phyloP scores from a whole-genome alignment of 2,797 vertebrate genomes.

The Philypnodon macrostomus region DNA sequence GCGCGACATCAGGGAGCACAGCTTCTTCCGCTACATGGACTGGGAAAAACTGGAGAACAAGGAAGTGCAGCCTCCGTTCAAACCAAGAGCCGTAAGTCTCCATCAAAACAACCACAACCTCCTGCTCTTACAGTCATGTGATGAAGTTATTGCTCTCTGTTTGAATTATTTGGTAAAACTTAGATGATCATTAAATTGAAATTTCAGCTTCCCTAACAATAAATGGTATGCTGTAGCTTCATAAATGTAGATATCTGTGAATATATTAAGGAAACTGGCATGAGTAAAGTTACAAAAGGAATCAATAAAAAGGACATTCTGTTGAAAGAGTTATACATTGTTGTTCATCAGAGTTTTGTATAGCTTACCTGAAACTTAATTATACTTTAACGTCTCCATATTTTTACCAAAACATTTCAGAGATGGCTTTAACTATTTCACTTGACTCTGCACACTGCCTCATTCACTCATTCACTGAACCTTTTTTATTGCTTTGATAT shows the following conservation, averaged over 20 bases:
- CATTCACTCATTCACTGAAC: conserved; percentile 5
- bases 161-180: background rate
- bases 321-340: too few relatives aligned
- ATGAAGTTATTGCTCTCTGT: background rate
- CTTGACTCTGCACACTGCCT: background rate
- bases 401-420: background rate
- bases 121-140: conserved; percentile 1
- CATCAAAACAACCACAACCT: conserved; percentile 3
- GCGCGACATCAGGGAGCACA: conserved; percentile 90
- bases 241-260: too few relatives aligned
- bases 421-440: background rate
- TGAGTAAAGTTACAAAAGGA: too few relatives aligned
- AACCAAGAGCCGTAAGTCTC: conserved; percentile 92
- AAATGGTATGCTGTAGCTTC: too few relatives aligned
- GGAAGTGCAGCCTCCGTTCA: conserved; percentile 94
- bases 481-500: conserved; percentile 2
- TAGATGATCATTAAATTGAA: too few relatives aligned
- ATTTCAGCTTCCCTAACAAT: too few relatives aligned
- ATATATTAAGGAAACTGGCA: too few relatives aligned
- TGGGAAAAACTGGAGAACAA: conserved; percentile 96
- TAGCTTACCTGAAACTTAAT: background rate
- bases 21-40: conserved; percentile 96
- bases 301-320: too few relatives aligned
- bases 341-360: too few relatives aligned
- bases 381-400: too few relatives aligned